Conservation (phyloP, 2,797 vertebrate species). For the Heliangelus exortis region DNA sequence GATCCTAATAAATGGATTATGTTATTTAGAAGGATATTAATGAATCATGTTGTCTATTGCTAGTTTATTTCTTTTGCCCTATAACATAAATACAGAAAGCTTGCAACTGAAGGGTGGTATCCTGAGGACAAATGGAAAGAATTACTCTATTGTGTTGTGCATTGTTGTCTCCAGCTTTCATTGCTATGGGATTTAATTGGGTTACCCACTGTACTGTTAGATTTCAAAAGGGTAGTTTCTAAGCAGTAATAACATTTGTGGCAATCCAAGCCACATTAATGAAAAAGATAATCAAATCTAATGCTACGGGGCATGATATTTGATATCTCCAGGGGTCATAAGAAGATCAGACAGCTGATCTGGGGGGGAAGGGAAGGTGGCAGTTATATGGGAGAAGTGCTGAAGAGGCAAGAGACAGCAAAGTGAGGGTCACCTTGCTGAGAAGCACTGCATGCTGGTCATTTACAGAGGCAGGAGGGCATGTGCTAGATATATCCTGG, state of each 20-base stretch:
- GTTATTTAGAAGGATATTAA: neutral
- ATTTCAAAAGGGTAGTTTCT: conserved; percentile 60
- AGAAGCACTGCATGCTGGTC: neutral
- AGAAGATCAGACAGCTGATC: neutral
- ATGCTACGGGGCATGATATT: conserved; percentile 33
- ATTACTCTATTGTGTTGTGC: neutral
- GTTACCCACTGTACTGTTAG: conserved; percentile 23
- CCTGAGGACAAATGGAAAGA: conserved; percentile 18
- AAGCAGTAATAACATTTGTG: conserved; percentile 58
- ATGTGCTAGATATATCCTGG: neutral
- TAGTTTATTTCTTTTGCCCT: neutral
- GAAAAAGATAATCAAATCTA: conserved; percentile 66
- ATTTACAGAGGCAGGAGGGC: neutral
- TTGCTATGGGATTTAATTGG: conserved; percentile 29
- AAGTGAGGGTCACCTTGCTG: conserved; percentile 26
- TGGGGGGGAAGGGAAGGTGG: neutral
- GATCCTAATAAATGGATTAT: neutral
- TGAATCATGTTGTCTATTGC: neutral
- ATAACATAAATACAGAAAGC: neutral
- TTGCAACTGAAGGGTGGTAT: neutral
- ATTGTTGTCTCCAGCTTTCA: neutral
- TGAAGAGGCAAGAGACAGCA: neutral
- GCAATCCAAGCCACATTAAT: conserved; percentile 66
- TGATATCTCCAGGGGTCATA: conserved; percentile 19
- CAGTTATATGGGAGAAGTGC: neutral